phyloP scores from a whole-genome alignment of 2,797 vertebrate species.

The Gila robusta region DNA sequence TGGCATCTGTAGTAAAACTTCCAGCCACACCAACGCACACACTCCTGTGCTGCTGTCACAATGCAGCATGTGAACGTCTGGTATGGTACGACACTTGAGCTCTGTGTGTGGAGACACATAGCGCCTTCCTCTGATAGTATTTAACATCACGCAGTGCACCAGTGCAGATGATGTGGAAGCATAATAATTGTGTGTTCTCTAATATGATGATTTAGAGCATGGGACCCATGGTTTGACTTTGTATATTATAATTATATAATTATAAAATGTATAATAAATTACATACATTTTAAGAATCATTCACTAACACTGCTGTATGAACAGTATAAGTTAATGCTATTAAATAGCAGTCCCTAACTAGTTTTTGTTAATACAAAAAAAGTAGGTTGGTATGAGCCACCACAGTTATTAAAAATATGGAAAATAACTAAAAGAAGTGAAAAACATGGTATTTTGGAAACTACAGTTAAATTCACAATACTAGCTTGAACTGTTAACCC shows the following conservation, averaged over 20 bases:
- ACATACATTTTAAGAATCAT: background rate
- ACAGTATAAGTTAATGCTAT: background rate
- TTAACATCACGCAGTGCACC: background rate
- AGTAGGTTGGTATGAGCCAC: background rate
- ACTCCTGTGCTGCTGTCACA: slow-evolving; percentile 26
- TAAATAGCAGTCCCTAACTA: background rate
- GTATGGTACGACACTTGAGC: background rate
- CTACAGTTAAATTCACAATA: background rate
- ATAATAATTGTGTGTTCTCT: background rate
- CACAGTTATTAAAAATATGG: background rate
- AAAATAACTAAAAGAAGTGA: background rate
- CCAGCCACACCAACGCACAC: slow-evolving; percentile 36
- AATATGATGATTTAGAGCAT: background rate
- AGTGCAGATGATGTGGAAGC: background rate
- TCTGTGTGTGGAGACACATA: slow-evolving; percentile 28
- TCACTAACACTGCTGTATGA: background rate
- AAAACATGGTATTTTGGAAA: background rate
- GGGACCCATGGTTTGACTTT: background rate
- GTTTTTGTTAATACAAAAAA: background rate
- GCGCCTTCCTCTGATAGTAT: slow-evolving; percentile 47
- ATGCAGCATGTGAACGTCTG: slow-evolving; percentile 29
- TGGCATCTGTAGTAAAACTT: slow-evolving; percentile 59
- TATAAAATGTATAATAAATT: too few relatives aligned
- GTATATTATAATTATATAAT: too few relatives aligned
- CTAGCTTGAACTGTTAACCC: background rate